Evolutionary conservation across 2,888 invertebrate genomes (phyloP).

Genomic region (Coleophora deauratella): DNA sequence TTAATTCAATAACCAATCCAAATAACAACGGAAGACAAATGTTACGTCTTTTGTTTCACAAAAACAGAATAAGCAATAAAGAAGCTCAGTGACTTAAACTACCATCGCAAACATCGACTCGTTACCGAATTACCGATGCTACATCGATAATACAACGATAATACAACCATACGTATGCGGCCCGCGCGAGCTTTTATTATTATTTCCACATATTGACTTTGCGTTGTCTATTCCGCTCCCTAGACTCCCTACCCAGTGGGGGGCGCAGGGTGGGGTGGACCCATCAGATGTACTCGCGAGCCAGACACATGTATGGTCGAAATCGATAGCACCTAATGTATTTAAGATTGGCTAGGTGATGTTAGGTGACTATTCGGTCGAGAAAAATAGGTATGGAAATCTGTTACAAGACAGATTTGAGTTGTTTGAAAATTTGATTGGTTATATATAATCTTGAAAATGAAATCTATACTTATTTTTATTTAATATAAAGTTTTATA

Average conservation of each 20-base stretch:
- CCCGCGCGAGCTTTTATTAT: constrained; percentile 60
- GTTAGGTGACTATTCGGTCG: no score
- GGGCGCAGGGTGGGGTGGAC: constrained; percentile 13
- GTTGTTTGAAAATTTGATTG: no score
- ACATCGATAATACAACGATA: constrained; percentile 47
- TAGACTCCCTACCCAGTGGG: constrained; percentile 12
- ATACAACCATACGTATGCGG: constrained; percentile 60
- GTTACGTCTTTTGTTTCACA: constrained; percentile 7
- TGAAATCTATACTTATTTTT: no score
- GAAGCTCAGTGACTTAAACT: constrained; percentile 26
- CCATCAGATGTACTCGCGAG: constrained; percentile 33
- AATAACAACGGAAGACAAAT: constrained; percentile 9
- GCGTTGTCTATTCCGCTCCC: constrained; percentile 46
- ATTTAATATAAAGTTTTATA: no score
- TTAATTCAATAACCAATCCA: constrained; percentile 19
- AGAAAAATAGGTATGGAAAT: no score
- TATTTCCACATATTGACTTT: constrained; percentile 71
- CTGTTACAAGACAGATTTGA: no score
- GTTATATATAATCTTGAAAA: no score
- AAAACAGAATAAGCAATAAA: constrained; percentile 32
- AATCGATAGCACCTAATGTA: constrained; percentile 55
- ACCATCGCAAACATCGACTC: constrained; percentile 24
- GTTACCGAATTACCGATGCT: constrained; percentile 36
- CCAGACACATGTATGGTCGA: constrained; percentile 51
- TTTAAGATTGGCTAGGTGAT: constrained; percentile 44